Evolutionary conservation across 1,140 invertebrate species (phyloP), one percentile per base, ranked within the genome.

Genomic region (Bombus waltoni): DNA sequence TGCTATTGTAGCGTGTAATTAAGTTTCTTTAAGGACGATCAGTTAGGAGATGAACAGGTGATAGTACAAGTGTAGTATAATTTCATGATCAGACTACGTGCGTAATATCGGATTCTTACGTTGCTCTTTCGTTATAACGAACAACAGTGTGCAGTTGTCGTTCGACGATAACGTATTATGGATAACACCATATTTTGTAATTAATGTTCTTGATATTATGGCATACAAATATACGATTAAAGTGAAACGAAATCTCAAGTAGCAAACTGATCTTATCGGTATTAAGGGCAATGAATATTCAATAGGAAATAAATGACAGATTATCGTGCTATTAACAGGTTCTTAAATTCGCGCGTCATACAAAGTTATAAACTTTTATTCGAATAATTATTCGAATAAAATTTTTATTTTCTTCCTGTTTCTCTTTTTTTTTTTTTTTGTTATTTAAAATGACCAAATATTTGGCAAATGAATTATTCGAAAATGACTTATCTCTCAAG

Each of bases 111-210:
- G 22, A 81, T 81, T 65, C 65, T 35, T 47, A 83, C 75, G 38
- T 66, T 83, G 75, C 75, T 76, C 72, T 68, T 22, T 42, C 22
- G 22, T 72, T 15, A 18, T 44, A 42, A 15, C 18, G 13, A 42
- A 44, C 28, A 62, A 13, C 18, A 57, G 4, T 5, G 42, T 18
- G 4, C 28, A 2, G 71, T 15, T 47, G 5, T 42, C 8, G 40
- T 32, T 32, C 28, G 32, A 32, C 32, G 38, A 5, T 5, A 18
- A 13, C 18, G 35, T 22, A 25, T 78, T 47, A 38, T 28, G 4
- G 2, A 59, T 25, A n/a, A 3, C 28, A 70, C 53, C 66, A 85
- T n/a, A 85, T 73, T 80, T 80, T 80, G 38, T 38, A 62, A 85
- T 79, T 71, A 78, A 53, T 38, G 10, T 79, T 53, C 28, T 44